These are phyloP conservation scores for Macrobrachium rosenbergii DNA, from an alignment of 1,140 invertebrate genomes.

Conservation along the genomic window DNA sequence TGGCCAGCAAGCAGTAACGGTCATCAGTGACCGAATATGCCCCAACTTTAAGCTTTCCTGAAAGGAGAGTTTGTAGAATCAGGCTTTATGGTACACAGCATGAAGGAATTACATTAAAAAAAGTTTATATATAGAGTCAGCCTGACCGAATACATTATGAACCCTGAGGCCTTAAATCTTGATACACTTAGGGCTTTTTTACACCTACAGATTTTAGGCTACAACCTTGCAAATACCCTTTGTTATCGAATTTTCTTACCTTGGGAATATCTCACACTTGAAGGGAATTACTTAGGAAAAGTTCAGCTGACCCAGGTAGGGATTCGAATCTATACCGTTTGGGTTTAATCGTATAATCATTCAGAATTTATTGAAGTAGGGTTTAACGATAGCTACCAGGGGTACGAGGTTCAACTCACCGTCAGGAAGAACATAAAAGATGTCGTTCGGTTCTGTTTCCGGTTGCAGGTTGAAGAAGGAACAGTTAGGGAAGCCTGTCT, in stretches of 20 bases:
- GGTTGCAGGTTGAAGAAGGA: conserved; percentile 43
- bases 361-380: background rate
- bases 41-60: conserved; percentile 7
- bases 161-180: background rate
- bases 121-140: too few species aligned
- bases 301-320: too few species aligned
- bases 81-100: background rate
- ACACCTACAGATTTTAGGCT: too few species aligned
- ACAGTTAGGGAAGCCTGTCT: conserved; percentile 45
- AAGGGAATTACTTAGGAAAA: too few species aligned
- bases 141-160: background rate
- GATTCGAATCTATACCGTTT: too few species aligned
- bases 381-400: background rate
- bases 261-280: too few species aligned
- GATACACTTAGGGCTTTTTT: too few species aligned
- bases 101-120: too few species aligned
- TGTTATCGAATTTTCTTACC: too few species aligned
- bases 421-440: conserved; percentile 38
- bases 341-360: too few species aligned
- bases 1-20: conserved; percentile 35
- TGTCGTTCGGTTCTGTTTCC: background rate
- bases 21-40: background rate
- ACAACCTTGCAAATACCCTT: too few species aligned
- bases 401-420: background rate
- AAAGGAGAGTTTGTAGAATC: background rate